Conservation (phyloP, 2,113 vertebrate genomes). For the Myanophis thanlyinensis region DNA sequence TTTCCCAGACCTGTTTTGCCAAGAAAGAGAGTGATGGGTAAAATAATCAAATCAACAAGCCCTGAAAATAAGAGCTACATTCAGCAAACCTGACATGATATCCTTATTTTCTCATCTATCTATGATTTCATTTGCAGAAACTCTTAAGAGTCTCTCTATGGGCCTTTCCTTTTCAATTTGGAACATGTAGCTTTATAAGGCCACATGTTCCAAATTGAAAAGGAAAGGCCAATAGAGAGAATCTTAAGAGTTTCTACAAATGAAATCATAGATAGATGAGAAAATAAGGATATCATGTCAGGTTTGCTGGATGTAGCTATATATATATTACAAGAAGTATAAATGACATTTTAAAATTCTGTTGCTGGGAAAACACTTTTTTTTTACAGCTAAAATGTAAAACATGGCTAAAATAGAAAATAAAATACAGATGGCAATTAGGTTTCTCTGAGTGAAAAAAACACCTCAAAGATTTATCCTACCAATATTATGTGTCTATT, state of each 20-base stretch:
- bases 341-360: background rate
- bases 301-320: background rate
- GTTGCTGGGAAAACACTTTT: background rate
- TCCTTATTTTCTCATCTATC: background rate
- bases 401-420: background rate
- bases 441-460: background rate
- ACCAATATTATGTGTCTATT: background rate
- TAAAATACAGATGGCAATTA: background rate
- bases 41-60: background rate
- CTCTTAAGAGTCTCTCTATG: background rate
- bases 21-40: background rate
- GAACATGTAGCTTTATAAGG: background rate
- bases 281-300: background rate
- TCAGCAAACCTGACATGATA: background rate
- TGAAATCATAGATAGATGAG: background rate
- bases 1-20: constrained; percentile 4
- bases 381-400: background rate
- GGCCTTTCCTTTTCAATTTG: background rate
- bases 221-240: background rate
- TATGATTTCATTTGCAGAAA: background rate
- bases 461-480: background rate
- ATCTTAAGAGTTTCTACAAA: background rate
- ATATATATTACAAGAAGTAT: background rate
- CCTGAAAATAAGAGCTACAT: background rate
- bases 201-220: background rate